phyloP scores from a whole-genome alignment of 2,113 vertebrate species.

The Odontophorus gujanensis region DNA sequence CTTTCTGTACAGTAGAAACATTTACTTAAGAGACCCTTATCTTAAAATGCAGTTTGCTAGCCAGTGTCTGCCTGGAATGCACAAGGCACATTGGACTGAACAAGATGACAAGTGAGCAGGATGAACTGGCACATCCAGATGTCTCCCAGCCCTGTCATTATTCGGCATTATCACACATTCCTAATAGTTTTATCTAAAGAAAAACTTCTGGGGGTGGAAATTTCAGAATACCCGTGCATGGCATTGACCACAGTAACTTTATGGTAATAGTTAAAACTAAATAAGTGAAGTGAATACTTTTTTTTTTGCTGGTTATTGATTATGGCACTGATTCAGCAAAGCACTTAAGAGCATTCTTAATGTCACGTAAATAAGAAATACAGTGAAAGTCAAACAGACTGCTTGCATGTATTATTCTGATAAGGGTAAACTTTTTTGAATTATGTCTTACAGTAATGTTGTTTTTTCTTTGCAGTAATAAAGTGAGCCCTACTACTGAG shows the following conservation, averaged over 20 bases:
- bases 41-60: not conserved
- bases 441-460: not conserved
- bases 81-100: not conserved
- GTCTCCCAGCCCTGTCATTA: not conserved
- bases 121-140: not conserved
- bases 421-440: not conserved
- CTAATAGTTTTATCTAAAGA: not conserved
- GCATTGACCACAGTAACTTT: not conserved
- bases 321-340: slow-evolving; percentile 2
- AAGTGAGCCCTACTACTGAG: not conserved
- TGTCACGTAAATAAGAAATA: not conserved
- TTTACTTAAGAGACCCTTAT: not conserved
- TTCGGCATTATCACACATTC: not conserved
- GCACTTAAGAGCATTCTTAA: not conserved
- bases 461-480: not conserved
- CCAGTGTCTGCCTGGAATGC: not conserved
- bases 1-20: not conserved
- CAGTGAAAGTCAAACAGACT: not conserved
- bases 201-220: not conserved
- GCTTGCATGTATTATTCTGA: not conserved
- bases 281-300: not conserved
- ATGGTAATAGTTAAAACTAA: not conserved
- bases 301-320: not conserved
- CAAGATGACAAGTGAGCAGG: not conserved
- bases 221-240: not conserved